A percentile compares a stretch with the other conserved stretches of the same genome.
Conservation (phyloP, 30 jellyfish, hydroid and myxozoan species). For the Cassiopea xamachana region DNA sequence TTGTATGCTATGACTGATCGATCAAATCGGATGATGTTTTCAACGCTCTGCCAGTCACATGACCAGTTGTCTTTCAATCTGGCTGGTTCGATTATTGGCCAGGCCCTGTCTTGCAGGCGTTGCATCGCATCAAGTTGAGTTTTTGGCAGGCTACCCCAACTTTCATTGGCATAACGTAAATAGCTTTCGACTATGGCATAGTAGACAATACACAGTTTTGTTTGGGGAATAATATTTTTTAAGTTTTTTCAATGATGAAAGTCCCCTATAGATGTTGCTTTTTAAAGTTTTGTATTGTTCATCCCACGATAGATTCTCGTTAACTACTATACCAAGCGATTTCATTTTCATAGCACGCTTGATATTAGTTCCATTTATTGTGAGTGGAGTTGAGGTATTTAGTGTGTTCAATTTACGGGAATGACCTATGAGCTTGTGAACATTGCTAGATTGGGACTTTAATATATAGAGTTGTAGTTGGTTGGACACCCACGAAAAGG, state of each 20-base stretch:
- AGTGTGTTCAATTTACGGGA: neutral
- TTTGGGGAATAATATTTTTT: neutral
- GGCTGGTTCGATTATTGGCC: too few species aligned
- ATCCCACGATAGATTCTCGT: constrained; percentile 1
- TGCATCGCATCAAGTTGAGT: neutral
- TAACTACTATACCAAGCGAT: neutral
- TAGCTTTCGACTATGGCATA: neutral
- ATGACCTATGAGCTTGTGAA: neutral
- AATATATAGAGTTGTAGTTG: too few species aligned
- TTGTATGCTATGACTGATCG: too few species aligned
- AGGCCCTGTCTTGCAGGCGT: too few species aligned
- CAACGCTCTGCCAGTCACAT: too few species aligned
- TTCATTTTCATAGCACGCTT: neutral
- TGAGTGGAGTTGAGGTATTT: neutral
- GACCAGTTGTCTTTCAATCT: too few species aligned
- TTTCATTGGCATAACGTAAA: neutral
- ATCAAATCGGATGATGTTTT: too few species aligned
- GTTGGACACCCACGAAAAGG: too few species aligned
- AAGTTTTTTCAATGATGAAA: neutral
- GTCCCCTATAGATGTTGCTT: neutral
- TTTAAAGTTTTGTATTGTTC: neutral
- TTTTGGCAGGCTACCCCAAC: too few species aligned
- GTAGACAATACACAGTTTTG: neutral
- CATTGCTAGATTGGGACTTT: too few species aligned
- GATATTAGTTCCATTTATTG: neutral